Evolutionary conservation across 2,113 vertebrate species (phyloP).

Genomic region (Elephantulus edwardii): DNA sequence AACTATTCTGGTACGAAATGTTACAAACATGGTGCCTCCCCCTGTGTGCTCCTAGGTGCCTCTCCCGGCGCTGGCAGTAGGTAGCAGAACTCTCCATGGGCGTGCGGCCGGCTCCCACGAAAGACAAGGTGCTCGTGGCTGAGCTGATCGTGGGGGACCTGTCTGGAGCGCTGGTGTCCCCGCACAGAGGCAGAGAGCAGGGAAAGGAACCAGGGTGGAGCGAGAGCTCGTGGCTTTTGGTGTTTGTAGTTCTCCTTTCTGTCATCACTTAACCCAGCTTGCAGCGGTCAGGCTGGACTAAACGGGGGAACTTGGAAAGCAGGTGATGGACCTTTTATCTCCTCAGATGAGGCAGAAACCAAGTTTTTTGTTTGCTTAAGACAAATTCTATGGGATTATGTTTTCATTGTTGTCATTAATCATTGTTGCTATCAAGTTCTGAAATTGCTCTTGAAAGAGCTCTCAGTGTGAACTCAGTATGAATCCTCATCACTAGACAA

Average conservation of each 20-base stretch:
- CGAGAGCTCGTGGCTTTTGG: background rate
- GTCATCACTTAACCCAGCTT: background rate
- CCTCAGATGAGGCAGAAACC: background rate
- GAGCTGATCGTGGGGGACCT: background rate
- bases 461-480: background rate
- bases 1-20: background rate
- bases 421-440: conserved; percentile 17
- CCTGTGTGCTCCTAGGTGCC: background rate
- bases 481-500: background rate
- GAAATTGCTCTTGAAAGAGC: conserved; percentile 5
- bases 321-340: background rate
- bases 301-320: background rate
- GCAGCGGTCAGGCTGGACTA: no score
- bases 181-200: background rate
- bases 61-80: background rate
- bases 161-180: background rate
- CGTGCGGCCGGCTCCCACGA: background rate
- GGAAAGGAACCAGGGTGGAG: background rate
- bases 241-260: background rate
- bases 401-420: conserved; percentile 35
- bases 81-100: background rate
- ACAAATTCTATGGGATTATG: background rate
- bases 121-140: background rate
- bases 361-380: background rate
- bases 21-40: background rate